Evolutionary conservation across 2,113 vertebrate genomes (phyloP), one percentile per base, ranked within the genome.

Genomic region (Halcyon senegalensis): DNA sequence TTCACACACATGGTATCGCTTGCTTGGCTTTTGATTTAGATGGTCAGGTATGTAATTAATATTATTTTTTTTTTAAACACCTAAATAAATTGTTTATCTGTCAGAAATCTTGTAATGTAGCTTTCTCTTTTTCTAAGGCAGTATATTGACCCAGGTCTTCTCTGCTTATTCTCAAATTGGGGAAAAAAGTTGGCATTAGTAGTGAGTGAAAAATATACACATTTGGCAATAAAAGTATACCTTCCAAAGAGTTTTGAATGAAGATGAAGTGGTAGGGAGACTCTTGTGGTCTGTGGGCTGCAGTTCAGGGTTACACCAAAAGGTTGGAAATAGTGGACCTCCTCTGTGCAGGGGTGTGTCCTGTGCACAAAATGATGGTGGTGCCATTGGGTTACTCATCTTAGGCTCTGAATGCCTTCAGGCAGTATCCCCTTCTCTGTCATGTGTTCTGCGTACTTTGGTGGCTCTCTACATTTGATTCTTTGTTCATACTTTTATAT

Each of bases 1-100:
- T 98, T 95, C 99, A 99, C 97, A 99, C 99, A 19, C 99, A 99
- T 75, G 99, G 99, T 44, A 97, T 99, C 91, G 99, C 99, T 96
- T 99, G 99, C 91, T 98, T 99, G 96, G 99, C 99, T 91, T 99
- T 99, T 77, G 99, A 99, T 98, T 98, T 99, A 58, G 99, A 99
- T 79, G 99, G 99, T 96, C 99, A 99, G 99, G 99, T 99, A 98
- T 93, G 97, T 97, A 70, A 89, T 87, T 35, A 39, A 37, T 93
- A 73, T 81, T 94, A 10, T 73, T 75, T 89, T 90, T 89, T 90
- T 94, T 95, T 81, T 44, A 94, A 92, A 87, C 53, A 62, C 5
- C 44, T 33, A 72, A 93, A 88, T 70, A 12, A 83, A 46, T 63
- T 84, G 21, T 64, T 77, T 91, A 33, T 79, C 76, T 31, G 21